These are phyloP conservation scores for Bagarius yarrelli DNA, from an alignment of 2,113 vertebrate species.

Conservation along the genomic window DNA sequence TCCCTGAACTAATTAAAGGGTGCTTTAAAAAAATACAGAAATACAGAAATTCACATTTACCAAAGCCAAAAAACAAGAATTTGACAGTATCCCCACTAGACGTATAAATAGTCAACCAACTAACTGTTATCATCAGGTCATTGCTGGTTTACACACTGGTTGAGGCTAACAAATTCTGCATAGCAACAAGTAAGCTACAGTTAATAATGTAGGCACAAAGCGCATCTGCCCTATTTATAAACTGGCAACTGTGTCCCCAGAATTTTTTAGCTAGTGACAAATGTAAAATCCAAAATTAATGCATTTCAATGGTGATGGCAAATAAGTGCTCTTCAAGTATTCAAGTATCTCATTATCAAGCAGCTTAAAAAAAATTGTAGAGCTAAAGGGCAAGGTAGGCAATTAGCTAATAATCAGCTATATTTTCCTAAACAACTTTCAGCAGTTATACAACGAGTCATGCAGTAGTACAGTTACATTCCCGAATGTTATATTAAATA, in stretches of 20 bases:
- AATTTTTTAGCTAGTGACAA: not conserved
- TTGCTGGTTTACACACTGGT: not conserved
- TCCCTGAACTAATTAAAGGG: not conserved
- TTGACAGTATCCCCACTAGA: not conserved
- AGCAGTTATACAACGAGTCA: slow-evolving; percentile 34
- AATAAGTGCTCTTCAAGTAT: not conserved
- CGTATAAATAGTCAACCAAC: not conserved
- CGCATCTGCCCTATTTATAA: not conserved
- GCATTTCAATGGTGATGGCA: not conserved
- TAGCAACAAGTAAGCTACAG: not conserved
- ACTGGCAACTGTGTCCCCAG: not conserved
- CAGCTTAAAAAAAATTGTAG: not conserved
- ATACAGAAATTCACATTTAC: no score
- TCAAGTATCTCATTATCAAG: slow-evolving; percentile 14
- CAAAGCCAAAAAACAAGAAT: not conserved
- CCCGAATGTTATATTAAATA: not conserved
- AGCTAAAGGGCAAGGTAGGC: not conserved
- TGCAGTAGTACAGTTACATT: slow-evolving; percentile 38
- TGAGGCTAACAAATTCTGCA: not conserved
- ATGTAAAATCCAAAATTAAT: not conserved
- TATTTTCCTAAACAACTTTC: slow-evolving; percentile 1
- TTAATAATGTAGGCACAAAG: not conserved
- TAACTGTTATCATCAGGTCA: not conserved
- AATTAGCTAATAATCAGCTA: not conserved
- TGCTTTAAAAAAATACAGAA: not conserved